Evolutionary conservation across 2,888 invertebrate genomes (phyloP).

Genomic region (Lepidocyrtoides sp.): DNA sequence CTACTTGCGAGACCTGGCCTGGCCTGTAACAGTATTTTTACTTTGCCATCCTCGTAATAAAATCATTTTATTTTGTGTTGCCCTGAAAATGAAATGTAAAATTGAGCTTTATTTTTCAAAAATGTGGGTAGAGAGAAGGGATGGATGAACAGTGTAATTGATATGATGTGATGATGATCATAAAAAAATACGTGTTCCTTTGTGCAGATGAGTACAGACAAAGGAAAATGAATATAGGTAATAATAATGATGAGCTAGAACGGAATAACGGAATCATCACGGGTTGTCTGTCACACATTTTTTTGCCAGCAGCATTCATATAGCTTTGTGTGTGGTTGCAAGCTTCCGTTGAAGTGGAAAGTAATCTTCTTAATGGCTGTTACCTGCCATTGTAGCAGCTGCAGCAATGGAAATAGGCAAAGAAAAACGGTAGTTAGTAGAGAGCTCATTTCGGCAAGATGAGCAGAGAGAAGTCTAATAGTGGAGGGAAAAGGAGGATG

Average conservation of each 20-base stretch:
- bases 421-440: neutral
- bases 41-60: no score
- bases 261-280: neutral
- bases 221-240: neutral
- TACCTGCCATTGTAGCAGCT: neutral
- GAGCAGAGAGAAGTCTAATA: neutral
- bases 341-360: conserved; percentile 7
- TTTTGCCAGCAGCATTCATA: neutral
- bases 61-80: no score
- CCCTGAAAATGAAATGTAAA: no score
- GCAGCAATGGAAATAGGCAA: neutral
- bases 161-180: neutral
- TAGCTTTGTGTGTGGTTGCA: neutral
- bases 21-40: no score
- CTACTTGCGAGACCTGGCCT: neutral
- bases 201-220: neutral
- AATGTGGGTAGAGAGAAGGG: no score
- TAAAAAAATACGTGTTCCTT: neutral
- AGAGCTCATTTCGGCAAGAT: neutral
- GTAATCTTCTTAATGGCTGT: neutral
- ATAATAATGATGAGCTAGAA: neutral
- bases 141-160: neutral
- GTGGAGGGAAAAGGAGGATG: neutral
- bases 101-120: no score
- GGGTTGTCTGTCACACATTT: neutral